Base-by-base conservation (phyloP, 2,888 invertebrate species). In the Zygaena filipendulae region DNA sequence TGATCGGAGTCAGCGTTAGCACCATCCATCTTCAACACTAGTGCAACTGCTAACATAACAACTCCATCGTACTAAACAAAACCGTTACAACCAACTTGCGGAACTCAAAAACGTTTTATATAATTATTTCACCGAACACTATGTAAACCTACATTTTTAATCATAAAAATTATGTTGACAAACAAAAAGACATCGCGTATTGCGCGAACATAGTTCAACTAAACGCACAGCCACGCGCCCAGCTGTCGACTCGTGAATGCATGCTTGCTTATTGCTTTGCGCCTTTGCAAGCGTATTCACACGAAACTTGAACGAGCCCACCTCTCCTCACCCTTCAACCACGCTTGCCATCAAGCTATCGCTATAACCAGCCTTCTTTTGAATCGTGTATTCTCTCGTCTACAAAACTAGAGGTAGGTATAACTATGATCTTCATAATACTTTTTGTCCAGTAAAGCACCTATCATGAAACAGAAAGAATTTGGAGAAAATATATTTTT, bases 1-100 rank as follows among this genome's bases (percentile, higher is more conserved):
- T 84, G 84, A 66, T 87, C 86, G 47, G 86, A 86, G 61, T 87
- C 86, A 52, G 77, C 79, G 49, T 71, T 79, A 45, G 72, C 64
- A 55, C 72, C 79, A 57, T 81, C 81, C 80, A 81, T 81, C 54
- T 69, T 75, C 58, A 16, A 42, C 57, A 64, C 60, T 52, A 40
- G 43, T 40, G 35, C 42, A 43, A 40, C 35, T 32, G 46, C 41
- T 52, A 62, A 55, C 52, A 52, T 34, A 47, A 54, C 62, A 67
- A 56, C 38, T 47, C 41, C 38, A 26, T 38, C 25, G 30, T 34
- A 29, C 30, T 27, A 29, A 29, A 23, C 29, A 36, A 40, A 30
- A 36, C 48, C 38, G 41, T 47, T 43, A 45, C 39, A 41, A 36
- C n/a, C n/a, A n/a, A n/a, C n/a, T n/a, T n/a, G n/a, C n/a, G 38